A percentile compares a stretch with the other conserved stretches of the same genome.
phyloP scores from a whole-genome alignment of 2,888 invertebrate genomes.

The Microplitis deprimator region DNA sequence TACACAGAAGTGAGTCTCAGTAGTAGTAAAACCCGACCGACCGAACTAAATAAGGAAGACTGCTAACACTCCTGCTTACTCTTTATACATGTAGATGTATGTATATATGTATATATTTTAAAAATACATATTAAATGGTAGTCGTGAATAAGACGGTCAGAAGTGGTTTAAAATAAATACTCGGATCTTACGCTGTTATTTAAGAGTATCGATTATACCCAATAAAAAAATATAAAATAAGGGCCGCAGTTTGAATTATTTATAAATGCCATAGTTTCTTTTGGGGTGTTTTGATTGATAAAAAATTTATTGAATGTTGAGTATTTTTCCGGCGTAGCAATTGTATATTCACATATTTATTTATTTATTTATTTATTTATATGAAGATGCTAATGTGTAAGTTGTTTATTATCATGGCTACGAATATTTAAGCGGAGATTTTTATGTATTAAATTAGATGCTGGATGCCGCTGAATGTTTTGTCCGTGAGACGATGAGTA shows the following conservation, averaged over 20 bases:
- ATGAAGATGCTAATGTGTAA: no score
- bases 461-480: neutral
- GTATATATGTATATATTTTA: neutral
- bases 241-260: neutral
- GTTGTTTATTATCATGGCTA: neutral
- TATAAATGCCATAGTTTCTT: neutral
- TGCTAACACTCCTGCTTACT: neutral
- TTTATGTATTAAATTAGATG: neutral
- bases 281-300: neutral
- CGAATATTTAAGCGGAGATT: neutral
- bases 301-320: neutral
- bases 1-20: neutral
- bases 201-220: neutral
- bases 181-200: neutral
- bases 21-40: slow-evolving; percentile 2
- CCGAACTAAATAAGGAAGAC: neutral
- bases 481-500: neutral
- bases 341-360: no score
- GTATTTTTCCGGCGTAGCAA: no score
- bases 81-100: neutral
- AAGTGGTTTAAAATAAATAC: neutral
- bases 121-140: neutral
- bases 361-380: no score
- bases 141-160: slow-evolving; percentile 4
- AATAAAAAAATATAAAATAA: neutral